Percentiles rank a stretch among this genome's conserved stretches.
Evolutionary conservation across 2,888 invertebrate genomes (phyloP).

Genomic region (Pandemis heparana): DNA sequence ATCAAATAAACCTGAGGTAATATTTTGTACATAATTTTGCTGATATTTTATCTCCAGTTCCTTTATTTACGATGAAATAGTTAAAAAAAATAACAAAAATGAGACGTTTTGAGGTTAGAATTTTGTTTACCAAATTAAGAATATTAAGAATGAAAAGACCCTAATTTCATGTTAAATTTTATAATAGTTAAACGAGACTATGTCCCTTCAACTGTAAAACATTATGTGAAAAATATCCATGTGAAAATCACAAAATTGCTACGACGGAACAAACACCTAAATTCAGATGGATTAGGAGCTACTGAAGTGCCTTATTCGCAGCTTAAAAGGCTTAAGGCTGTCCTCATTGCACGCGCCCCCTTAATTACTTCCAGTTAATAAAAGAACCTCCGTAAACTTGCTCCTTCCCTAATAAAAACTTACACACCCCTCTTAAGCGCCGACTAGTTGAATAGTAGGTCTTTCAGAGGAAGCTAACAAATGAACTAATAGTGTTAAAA

Average conservation of each 20-base stretch:
- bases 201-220: no score
- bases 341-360: constrained; percentile 35
- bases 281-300: constrained; percentile 19
- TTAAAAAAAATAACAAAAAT: no score
- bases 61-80: no score
- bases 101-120: no score
- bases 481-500: constrained; percentile 5
- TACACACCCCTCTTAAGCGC: constrained; percentile 20
- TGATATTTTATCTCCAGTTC: no score
- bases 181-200: no score
- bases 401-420: constrained; percentile 37
- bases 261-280: constrained; percentile 13
- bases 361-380: constrained; percentile 39
- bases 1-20: no score
- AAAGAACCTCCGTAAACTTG: constrained; percentile 39
- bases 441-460: constrained; percentile 25
- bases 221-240: no score
- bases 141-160: no score
- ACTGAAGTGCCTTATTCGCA: constrained; percentile 21
- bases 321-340: constrained; percentile 40
- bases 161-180: no score
- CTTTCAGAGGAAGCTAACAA: constrained; percentile 12
- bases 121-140: no score
- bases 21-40: no score
- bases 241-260: constrained; percentile 12